Base-by-base conservation (phyloP, 2,888 invertebrate species). In the Drosophila kanekoi region DNA sequence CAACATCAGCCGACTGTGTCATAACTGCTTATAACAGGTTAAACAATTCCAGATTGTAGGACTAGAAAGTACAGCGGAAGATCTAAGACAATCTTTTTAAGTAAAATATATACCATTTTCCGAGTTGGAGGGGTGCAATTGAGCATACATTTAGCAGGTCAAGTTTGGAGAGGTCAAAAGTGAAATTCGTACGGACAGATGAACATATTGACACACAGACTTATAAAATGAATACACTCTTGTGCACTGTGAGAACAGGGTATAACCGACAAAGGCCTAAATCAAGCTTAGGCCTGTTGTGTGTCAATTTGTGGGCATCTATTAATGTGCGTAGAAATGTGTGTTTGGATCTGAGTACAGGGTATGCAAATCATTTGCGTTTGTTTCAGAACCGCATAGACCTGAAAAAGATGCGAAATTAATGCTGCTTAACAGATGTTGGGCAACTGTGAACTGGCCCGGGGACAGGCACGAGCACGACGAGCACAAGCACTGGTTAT, bases 401-500 rank as follows among this genome's bases (percentile, higher is more conserved):
- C 41, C n/a, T 13, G 11, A 32, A 32, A 32, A 32, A 40, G 40
- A 40, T 11, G 32, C 32, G 13, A 38, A 18, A 40, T 54, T 44
- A 47, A 37, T 16, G 33, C 14, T 16, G 41, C 41, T 53, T 11
- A 53, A 23, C 23, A 13, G 20, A 59, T 49, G 28, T 32, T 41
- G 23, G 43, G 13, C 38, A 37, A 18, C 20, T 40, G 33, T 14
- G 32, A 44, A 28, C 13, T 64, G 64, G 38, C 48, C 18, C 58
- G 37, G 51, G 45, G 37, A 16, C 16, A n/a, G 18, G 14, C 13
- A 32, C 6, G 18, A 52, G 32, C 53, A 18, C 16, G 11, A 18
- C 16, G 11, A 53, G 20, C 53, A 14, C 23, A 35, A 23, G 38
- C 63, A 52, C 38, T 72, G 67, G 41, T 41, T 62, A 52, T 52